Evolutionary conservation across 1,140 invertebrate genomes (phyloP).

Genomic region (Melanaphis sacchari): DNA sequence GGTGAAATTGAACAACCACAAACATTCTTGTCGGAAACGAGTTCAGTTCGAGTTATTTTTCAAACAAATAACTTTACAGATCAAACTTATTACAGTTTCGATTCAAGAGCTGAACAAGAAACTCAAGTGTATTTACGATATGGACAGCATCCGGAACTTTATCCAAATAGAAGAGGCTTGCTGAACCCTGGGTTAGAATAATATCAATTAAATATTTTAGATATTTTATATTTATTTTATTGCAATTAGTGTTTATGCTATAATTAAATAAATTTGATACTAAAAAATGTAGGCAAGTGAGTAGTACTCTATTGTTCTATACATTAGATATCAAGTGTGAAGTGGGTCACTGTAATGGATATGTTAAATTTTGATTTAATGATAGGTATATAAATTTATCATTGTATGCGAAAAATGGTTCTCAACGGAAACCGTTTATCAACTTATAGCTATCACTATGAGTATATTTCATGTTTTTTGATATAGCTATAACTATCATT

Average conservation of each 20-base stretch:
- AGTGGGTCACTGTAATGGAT: too few species aligned
- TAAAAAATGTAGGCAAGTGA: not conserved
- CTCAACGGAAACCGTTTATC: too few species aligned
- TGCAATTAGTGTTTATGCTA: not conserved
- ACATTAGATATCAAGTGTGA: too few species aligned
- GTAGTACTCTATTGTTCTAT: too few species aligned
- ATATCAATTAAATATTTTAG: not conserved
- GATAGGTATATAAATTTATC: too few species aligned
- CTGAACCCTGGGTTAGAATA: slow-evolving; percentile 75
- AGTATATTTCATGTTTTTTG: too few species aligned
- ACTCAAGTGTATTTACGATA: slow-evolving; percentile 87
- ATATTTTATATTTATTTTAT: slow-evolving; percentile 11
- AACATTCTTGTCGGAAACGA: slow-evolving; percentile 92
- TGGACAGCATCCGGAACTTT: slow-evolving; percentile 90
- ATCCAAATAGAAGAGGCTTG: slow-evolving; percentile 86
- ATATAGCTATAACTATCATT: too few species aligned
- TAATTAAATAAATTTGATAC: not conserved
- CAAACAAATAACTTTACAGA: slow-evolving; percentile 91
- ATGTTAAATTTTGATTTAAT: too few species aligned
- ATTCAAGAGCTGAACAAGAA: slow-evolving; percentile 84
- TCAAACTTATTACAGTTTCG: slow-evolving; percentile 82
- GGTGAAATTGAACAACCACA: slow-evolving; percentile 92
- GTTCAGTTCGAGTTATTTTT: slow-evolving; percentile 88
- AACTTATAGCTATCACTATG: too few species aligned
- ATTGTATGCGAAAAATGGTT: too few species aligned